Conservation (phyloP, 2,888 invertebrate genomes). For the Oscheius sp. region DNA sequence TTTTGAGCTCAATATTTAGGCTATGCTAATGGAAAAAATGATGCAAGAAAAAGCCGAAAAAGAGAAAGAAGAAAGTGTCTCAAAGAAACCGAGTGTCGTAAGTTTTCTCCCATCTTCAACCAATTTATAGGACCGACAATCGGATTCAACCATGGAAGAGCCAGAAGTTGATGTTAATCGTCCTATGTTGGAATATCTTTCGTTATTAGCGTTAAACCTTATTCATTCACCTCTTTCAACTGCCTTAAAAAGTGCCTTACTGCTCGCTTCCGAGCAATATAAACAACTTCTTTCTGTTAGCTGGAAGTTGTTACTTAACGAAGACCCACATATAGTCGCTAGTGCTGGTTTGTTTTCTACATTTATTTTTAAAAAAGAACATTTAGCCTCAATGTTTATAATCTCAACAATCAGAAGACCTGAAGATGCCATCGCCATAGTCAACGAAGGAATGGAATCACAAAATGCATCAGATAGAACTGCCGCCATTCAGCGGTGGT, state of each 20-base stretch:
- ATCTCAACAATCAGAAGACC: conserved; percentile 91
- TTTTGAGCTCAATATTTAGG: conserved; percentile 35
- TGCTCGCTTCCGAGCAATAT: conserved; percentile 77
- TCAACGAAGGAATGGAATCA: conserved; percentile 87
- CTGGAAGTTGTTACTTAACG: conserved; percentile 92
- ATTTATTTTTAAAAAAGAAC: neutral
- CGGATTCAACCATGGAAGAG: conserved; percentile 58
- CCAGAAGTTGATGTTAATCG: conserved; percentile 41
- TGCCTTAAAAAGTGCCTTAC: conserved; percentile 87
- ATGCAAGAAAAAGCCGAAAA: conserved; percentile 65
- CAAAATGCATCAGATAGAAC: conserved; percentile 83
- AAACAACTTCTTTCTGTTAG: conserved; percentile 84
- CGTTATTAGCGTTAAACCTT: conserved; percentile 74
- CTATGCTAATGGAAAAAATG: conserved; percentile 68
- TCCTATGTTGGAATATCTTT: conserved; percentile 48
- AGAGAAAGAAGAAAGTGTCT: conserved; percentile 55
- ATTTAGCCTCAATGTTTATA: conserved; percentile 87
- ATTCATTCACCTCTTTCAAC: conserved; percentile 89
- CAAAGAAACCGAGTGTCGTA: conserved; percentile 54
- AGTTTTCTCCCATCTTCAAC: conserved; percentile 13
- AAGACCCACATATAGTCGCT: conserved; percentile 78
- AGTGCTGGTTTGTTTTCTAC: conserved; percentile 71
- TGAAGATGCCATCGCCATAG: conserved; percentile 85
- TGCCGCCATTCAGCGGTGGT: conserved; percentile 81
- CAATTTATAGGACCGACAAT: conserved; percentile 33